Evolutionary conservation across 2,888 invertebrate species (phyloP), one percentile per base, ranked within the genome.

Genomic region (Mythimna vitellina): DNA sequence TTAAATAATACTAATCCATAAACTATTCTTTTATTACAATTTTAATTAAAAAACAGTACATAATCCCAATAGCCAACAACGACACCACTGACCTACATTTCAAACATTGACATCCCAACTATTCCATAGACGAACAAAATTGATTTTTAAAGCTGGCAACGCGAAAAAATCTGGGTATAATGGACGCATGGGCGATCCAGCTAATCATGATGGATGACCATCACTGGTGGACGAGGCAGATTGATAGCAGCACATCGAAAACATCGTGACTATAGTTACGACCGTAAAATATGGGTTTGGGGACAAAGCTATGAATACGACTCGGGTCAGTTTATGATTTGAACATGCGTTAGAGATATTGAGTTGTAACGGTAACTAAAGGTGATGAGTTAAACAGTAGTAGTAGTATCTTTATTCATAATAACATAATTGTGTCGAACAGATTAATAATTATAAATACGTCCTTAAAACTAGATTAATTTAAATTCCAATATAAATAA

Each of bases 181-280:
- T 76, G 78, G 80, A 78, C 69, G 75, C 65, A 79, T 81, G 81
- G 78, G 78, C 83, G 79, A 81, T 85, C 82, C 63, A 76, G 80
- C 83, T 88, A 86, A 89, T 89, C 89, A 81, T 86, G 90, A 90
- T 84, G 60, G 88, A 89, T 86, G 83, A 65, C 82, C 72, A 78
- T 84, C 87, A 75, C 65, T 72, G 65, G 61, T 64, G 69, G 73
- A 51, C 76, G 56, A 70, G 63, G 70, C 76, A 81, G 85, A 87
- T 88, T 86, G 89, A 88, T 86, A 77, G 85, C 73, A 29, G 72
- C 70, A 73, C 77, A 81, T 81, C 72, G 72, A 73, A 70, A 72
- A 58, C 68, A 75, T 60, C 60, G 25, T 17, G 64, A 17, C 60
- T 65, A 67, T 68, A 72, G 67, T 73, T 70, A 73, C 63, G 64